phyloP scores from a whole-genome alignment of 2,113 vertebrate species.

The Mixornis gularis region DNA sequence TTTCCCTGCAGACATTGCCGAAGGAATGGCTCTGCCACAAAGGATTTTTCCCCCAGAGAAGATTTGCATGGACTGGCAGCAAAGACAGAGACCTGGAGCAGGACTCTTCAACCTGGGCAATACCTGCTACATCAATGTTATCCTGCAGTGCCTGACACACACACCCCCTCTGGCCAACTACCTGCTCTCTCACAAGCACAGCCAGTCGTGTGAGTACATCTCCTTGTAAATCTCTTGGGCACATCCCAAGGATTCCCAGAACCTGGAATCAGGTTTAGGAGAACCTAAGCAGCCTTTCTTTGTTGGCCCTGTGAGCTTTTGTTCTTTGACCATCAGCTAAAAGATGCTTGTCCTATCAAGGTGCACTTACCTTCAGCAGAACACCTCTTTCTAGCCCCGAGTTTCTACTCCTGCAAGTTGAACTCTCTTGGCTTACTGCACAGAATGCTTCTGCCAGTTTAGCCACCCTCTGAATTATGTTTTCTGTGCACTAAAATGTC shows the following conservation, averaged over 20 bases:
- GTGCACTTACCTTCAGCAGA: background rate
- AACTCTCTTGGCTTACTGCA: background rate
- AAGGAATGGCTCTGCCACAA: slow-evolving; percentile 81
- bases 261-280: background rate
- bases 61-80: slow-evolving; percentile 83
- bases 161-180: slow-evolving; percentile 69
- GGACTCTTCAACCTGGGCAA: slow-evolving; percentile 90
- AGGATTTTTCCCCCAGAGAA: slow-evolving; percentile 82
- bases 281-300: background rate
- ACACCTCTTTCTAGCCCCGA: background rate
- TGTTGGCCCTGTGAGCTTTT: background rate
- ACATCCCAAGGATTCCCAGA: background rate
- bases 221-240: background rate
- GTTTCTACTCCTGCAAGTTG: background rate
- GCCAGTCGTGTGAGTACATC: slow-evolving; percentile 78
- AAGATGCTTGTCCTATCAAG: background rate
- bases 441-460: background rate
- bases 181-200: slow-evolving; percentile 49
- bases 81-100: slow-evolving; percentile 80
- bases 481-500: background rate
- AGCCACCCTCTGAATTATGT: background rate
- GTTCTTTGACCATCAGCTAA: background rate
- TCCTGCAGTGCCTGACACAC: slow-evolving; percentile 89
- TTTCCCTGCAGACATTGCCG: slow-evolving; percentile 55
- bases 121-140: slow-evolving; percentile 87